Evolutionary conservation across 2,113 vertebrate genomes (phyloP).

Genomic region (Callaeas wilsoni): DNA sequence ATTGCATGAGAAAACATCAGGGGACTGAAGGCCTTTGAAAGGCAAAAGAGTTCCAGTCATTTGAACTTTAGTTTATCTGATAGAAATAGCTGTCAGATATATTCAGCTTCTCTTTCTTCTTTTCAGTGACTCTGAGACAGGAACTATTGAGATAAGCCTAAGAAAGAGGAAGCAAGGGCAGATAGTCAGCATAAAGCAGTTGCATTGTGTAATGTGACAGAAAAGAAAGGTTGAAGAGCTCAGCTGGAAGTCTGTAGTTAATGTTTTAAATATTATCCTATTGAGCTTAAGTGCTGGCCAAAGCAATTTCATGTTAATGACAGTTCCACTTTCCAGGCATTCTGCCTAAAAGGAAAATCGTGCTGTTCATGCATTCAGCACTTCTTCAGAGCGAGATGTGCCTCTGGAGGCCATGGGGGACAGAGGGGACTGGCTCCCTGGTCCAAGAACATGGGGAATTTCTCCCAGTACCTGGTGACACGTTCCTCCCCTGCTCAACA

Average conservation of each 20-base stretch:
- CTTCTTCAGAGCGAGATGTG: not conserved
- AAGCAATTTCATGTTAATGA: constrained; percentile 20
- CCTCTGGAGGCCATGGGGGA: not conserved
- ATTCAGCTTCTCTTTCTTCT: constrained; percentile 52
- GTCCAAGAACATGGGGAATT: not conserved
- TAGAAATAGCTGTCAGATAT: constrained; percentile 65
- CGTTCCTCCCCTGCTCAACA: not conserved
- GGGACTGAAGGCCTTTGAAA: constrained; percentile 54
- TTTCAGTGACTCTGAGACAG: constrained; percentile 33
- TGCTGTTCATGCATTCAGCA: not conserved
- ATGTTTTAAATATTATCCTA: constrained; percentile 35
- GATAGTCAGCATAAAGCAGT: not conserved
- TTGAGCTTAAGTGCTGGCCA: not conserved
- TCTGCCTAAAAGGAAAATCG: not conserved
- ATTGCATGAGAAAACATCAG: not conserved
- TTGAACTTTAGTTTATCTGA: constrained; percentile 71
- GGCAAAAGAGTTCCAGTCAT: constrained; percentile 50
- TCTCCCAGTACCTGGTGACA: not conserved
- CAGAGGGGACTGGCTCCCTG: not conserved
- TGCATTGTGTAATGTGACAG: constrained; percentile 35
- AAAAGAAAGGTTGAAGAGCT: constrained; percentile 10
- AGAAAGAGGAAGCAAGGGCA: constrained; percentile 46
- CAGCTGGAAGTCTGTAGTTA: constrained; percentile 5
- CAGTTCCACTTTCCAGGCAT: not conserved
- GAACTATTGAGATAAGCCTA: constrained; percentile 51